Evolutionary conservation across 2,113 vertebrate genomes (phyloP), one percentile per base, ranked within the genome.

Genomic region (Apeltes quadracus): DNA sequence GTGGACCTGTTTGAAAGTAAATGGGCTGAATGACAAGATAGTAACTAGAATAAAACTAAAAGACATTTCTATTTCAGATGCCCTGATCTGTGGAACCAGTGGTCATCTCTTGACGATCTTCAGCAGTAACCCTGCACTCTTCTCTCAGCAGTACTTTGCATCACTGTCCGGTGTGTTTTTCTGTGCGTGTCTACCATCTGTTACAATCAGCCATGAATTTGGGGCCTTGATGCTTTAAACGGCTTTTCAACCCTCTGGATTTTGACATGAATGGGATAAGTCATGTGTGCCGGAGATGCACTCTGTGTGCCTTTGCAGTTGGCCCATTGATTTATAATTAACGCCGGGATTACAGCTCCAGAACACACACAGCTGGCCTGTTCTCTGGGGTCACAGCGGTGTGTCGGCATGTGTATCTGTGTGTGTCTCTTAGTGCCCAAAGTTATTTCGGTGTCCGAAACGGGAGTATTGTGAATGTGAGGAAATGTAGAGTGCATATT

Each of bases 291-390:
- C 78, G 80, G 84, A 79, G 83, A 86, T 84, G 86, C 75, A 81
- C 86, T 89, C 87, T 84, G 80, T 83, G 76, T 82, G 84, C 72
- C 44, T 89, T 88, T 89, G 79, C 91, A 90, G 86, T 90, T 91
- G 90, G 90, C 86, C 86, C 87, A 89, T 89, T 90, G 91, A 92
- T 92, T 90, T 89, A 89, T 90, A 88, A 89, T 90, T 91, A 90
- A 91, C 82, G 79, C 69, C 4, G 62, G 76, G 86, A 87, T 89
- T 87, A 84, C 65, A 85, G 84, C 85, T 88, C 81, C 85, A 83
- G 88, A 82, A 84, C 86, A 85, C 79, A 79, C 86, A 88, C 91
- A 91, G 89, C 91, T 91, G 88, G 84, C 87, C 84, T 44, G 69
- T 80, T 90, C 88, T 87, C 88, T 81, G 69, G 80, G 89, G 87